Evolutionary conservation across 2,888 invertebrate species (phyloP).

Genomic region (Eristalis tenax): DNA sequence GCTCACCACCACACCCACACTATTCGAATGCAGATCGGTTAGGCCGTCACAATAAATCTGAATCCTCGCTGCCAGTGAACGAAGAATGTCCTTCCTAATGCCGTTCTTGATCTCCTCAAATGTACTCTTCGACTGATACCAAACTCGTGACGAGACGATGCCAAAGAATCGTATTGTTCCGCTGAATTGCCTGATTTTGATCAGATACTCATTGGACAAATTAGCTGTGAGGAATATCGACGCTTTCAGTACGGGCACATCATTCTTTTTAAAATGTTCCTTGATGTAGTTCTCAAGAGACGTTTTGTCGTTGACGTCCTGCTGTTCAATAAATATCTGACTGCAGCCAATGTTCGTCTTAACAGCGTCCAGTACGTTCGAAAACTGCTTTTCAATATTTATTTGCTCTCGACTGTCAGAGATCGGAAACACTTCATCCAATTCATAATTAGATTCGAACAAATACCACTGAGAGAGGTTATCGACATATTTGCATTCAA

Average conservation of each 20-base stretch:
- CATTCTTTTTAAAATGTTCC: constrained; percentile 60
- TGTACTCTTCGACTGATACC: constrained; percentile 89
- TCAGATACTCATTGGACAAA: constrained; percentile 78
- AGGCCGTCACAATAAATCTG: constrained; percentile 97
- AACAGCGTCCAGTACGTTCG: constrained; percentile 76
- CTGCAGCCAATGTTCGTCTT: constrained; percentile 82
- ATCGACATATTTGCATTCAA: constrained; percentile 89
- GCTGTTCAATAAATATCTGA: constrained; percentile 88
- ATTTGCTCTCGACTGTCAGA: constrained; percentile 82
- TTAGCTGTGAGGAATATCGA: constrained; percentile 88
- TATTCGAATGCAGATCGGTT: constrained; percentile 82
- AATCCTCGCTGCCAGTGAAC: constrained; percentile 91
- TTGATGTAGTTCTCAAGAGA: constrained; percentile 84
- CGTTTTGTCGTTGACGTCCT: constrained; percentile 85
- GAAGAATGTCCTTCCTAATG: constrained; percentile 91
- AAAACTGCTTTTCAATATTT: constrained; percentile 79
- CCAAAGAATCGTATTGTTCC: constrained; percentile 79
- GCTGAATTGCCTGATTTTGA: constrained; percentile 77
- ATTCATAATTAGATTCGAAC: constrained; percentile 88
- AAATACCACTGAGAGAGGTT: constrained; percentile 88
- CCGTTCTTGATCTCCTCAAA: constrained; percentile 88
- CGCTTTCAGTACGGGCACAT: constrained; percentile 81
- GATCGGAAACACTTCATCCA: constrained; percentile 89
- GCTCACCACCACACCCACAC: constrained; percentile 85
- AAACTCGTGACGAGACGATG: constrained; percentile 84